A percentile compares a stretch with the other conserved stretches of the same genome.
Conservation (phyloP, 2,113 vertebrate genomes). For the Grallaria varia region DNA sequence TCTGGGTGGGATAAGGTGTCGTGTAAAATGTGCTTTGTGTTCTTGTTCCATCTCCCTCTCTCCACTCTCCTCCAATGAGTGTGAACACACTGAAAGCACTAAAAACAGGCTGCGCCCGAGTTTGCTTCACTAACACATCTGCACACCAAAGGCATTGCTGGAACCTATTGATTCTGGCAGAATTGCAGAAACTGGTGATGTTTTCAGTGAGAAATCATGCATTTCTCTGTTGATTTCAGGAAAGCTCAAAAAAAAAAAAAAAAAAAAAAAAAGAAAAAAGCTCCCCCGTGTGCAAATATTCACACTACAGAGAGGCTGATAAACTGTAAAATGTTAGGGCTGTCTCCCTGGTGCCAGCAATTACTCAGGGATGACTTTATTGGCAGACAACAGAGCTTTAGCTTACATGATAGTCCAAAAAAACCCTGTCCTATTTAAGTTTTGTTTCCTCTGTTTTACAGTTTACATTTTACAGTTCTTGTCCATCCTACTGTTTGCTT, state of each 20-base stretch:
- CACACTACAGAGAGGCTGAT: background rate
- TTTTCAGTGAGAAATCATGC: conserved; percentile 35
- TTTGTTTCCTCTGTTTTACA: background rate
- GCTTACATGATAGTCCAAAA: background rate
- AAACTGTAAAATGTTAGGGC: background rate
- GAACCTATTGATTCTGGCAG: conserved; percentile 42
- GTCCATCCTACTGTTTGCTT: background rate
- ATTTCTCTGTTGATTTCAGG: conserved; percentile 11
- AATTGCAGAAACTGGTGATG: background rate
- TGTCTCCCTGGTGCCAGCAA: background rate
- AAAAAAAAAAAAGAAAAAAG: background rate
- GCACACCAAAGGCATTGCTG: background rate
- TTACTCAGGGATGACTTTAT: background rate
- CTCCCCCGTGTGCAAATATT: background rate
- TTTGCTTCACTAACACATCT: conserved; percentile 8
- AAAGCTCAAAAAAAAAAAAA: background rate
- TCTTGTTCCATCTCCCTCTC: conserved; percentile 25
- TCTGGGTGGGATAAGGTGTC: conserved; percentile 55
- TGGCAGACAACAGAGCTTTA: background rate
- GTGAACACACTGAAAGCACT: background rate
- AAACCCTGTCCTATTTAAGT: background rate
- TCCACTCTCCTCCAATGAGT: background rate
- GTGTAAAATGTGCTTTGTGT: background rate
- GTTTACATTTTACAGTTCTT: background rate
- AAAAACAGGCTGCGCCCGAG: background rate